Base-by-base conservation (phyloP, 2,113 vertebrate species). In the Drymodes brunneopygia region DNA sequence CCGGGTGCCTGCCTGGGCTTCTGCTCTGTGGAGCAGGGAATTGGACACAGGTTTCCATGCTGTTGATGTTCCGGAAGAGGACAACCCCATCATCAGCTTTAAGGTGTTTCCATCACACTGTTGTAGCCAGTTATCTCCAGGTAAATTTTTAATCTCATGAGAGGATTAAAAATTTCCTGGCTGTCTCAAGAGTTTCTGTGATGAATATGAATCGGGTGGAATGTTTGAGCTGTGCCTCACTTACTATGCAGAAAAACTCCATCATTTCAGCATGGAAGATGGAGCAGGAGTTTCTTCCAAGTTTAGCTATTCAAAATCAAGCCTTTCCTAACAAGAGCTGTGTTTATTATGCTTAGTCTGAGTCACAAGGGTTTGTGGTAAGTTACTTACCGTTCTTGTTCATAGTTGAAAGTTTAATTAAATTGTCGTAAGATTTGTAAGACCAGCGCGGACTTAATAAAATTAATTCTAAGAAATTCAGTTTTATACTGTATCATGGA, bases 61-160 rank as follows among this genome's bases (percentile, higher is more conserved):
- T 53, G 31, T 7, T 83, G 35, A 11, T 40, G 20, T 42, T 78
- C 29, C 1, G 0, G 27, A 20, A n/a, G 47, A 84, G 57, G 35
- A 48, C 27, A 74, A 8, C 4, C 4, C 38, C 33, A 18, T 31
- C 17, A n/a, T 51, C 53, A 51, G 14, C 44, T 70, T 64, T 36
- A 24, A 75, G 31, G 19, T 35, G 40, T 28, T 92, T 58, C 19
- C 1, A 0, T 54, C 0, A 1, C 7, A 12, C 15, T 45, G 4
- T 7, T 77, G 15, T 14, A 72, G 28, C 40, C 36, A 11, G 0
- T 42, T 73, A 8, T 1, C 17, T 81, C n/a, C n/a, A 53, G 28
- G 51, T 57, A 24, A 15, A 56, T 27, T 56, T 78, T 72, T 50
- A 69, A 15, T 69, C 33, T 71, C 13, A 7, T 9, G 2, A 20